phyloP scores from a whole-genome alignment of 2,797 vertebrate species.

The Prunella strophiata region DNA sequence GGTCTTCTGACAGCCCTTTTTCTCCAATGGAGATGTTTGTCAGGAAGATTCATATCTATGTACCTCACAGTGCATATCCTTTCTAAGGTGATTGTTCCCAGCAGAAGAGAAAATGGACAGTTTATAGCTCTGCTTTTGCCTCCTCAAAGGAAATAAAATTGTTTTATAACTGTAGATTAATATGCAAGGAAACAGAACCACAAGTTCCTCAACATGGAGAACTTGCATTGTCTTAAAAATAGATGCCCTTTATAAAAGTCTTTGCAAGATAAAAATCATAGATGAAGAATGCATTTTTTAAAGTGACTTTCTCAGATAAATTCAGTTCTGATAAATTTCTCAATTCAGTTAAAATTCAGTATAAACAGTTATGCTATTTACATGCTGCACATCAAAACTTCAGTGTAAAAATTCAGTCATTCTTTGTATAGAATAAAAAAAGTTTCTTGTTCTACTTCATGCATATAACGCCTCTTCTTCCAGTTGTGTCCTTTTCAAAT shows the following conservation, averaged over 20 bases:
- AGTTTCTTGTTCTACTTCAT: slow-evolving; percentile 51
- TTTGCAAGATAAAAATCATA: slow-evolving; percentile 21
- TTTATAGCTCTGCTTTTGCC: slow-evolving; percentile 39
- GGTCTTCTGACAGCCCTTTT: slow-evolving; percentile 39
- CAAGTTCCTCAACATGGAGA: slow-evolving; percentile 16
- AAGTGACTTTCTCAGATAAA: slow-evolving; percentile 20
- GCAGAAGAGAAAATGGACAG: not conserved
- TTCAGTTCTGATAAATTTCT: slow-evolving; percentile 7
- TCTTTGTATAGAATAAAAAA: slow-evolving; percentile 68
- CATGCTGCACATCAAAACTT: slow-evolving; percentile 15
- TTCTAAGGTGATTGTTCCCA: slow-evolving; percentile 26
- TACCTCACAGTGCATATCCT: slow-evolving; percentile 26
- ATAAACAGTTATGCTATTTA: not conserved
- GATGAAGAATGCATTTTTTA: not conserved
- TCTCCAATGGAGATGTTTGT: slow-evolving; percentile 37
- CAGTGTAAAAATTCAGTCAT: slow-evolving; percentile 36
- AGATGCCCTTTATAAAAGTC: slow-evolving; percentile 15
- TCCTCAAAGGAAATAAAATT: slow-evolving; percentile 3
- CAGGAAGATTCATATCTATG: not conserved
- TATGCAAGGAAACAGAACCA: slow-evolving; percentile 35
- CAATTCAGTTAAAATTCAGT: not conserved
- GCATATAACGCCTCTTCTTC: slow-evolving; percentile 41
- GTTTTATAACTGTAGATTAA: slow-evolving; percentile 58
- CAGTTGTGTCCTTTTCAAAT: slow-evolving; percentile 30
- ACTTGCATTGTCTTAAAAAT: slow-evolving; percentile 33